These are phyloP conservation scores for Synanthedon vespiformis DNA, from an alignment of 2,888 invertebrate species.

Conservation along the genomic window DNA sequence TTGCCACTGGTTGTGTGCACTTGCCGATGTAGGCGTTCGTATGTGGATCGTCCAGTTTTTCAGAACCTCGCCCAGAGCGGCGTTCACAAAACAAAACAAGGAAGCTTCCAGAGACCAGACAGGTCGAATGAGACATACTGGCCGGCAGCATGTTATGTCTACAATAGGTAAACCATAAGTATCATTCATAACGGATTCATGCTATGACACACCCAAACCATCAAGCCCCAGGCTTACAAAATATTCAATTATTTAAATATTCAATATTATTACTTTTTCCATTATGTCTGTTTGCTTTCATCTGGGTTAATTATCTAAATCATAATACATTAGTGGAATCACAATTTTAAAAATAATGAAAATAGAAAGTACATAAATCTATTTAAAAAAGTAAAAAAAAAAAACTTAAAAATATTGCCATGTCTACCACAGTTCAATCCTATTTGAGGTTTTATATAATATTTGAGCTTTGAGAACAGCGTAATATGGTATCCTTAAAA, in stretches of 20 bases:
- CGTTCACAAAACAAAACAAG: slow-evolving; percentile 56
- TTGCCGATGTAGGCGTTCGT: slow-evolving; percentile 68
- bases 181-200: slow-evolving; percentile 64
- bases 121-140: slow-evolving; percentile 60
- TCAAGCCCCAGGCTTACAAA: too few species aligned
- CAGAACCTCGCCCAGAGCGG: slow-evolving; percentile 67
- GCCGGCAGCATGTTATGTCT: slow-evolving; percentile 62
- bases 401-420: neutral
- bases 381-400: slow-evolving; percentile 6
- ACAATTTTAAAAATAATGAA: too few species aligned
- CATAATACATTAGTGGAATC: too few species aligned
- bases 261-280: too few species aligned
- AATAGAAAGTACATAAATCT: slow-evolving; percentile 4
- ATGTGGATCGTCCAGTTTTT: slow-evolving; percentile 72
- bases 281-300: too few species aligned
- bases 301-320: too few species aligned
- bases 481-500: slow-evolving; percentile 1
- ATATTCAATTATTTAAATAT: too few species aligned
- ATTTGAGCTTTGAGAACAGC: slow-evolving; percentile 1
- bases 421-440: too few species aligned
- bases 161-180: slow-evolving; percentile 69
- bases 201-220: slow-evolving; percentile 22
- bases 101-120: slow-evolving; percentile 53
- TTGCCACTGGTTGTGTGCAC: slow-evolving; percentile 56
- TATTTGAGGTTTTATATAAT: slow-evolving; percentile 15